Base-by-base conservation (phyloP, 2,113 vertebrate species). In the Pterophyllum scalare region DNA sequence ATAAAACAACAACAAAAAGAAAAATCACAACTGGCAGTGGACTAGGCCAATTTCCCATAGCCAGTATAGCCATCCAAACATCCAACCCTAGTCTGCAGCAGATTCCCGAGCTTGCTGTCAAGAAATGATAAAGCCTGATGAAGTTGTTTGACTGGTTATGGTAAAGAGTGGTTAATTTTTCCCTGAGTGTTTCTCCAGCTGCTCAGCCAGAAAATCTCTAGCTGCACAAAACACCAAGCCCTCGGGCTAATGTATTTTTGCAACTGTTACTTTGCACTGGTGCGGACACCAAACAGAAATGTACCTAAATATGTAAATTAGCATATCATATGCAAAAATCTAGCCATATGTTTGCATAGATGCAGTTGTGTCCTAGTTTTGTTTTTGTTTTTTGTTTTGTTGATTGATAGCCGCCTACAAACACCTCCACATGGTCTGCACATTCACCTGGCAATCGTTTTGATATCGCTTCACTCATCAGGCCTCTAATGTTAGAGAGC, bases 241-340 rank as follows among this genome's bases (percentile, higher is more conserved):
- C 91, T 91, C 64, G 2, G 94, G 93, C 93, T 93, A 94, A 92
- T 82, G 65, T 94, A 92, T 94, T 95, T 87, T 75, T 89, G 22
- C 61, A 84, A 84, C 86, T 84, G 83, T 78, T 83, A 43, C 56
- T 84, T 70, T 40, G 70, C 52, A 59, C 62, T 31, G n/a, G 22
- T 49, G 46, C 80, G 33, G 60, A 79, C 62, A 74, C 52, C 40
- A 81, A 89, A 82, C 83, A 79, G 49, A 67, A 62, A 62, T 70
- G 76, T 74, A 52, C 26, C 46, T 82, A 62, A 82, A 85, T 59
- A 90, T 86, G 59, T 77, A 87, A 92, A 89, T 19, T 17, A 26
- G 56, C 79, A 24, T 24, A 46, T 62, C 13, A n/a, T 87, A 88
- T 87, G 88, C 80, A 89, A 93, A 94, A 57, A 38, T 17, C 1